These are phyloP conservation scores for Hapalemur alaotrensis DNA, from an alignment of 2,797 vertebrate species.

Conservation along the genomic window DNA sequence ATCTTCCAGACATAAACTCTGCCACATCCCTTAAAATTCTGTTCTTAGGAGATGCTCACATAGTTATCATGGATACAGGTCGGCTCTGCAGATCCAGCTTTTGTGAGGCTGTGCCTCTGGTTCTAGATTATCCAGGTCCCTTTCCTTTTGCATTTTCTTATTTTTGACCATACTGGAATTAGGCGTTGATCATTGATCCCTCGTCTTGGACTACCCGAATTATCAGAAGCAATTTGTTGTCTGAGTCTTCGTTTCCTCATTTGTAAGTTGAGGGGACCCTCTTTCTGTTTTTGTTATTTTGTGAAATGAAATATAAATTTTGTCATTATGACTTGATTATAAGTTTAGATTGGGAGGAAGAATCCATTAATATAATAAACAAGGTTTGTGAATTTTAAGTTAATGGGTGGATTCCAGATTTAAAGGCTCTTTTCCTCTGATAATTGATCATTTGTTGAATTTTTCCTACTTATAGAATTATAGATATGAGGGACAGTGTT, in stretches of 20 bases:
- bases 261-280: neutral
- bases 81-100: neutral
- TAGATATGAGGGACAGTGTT: neutral
- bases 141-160: neutral
- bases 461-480: neutral
- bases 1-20: neutral
- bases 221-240: neutral
- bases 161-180: neutral
- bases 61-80: neutral
- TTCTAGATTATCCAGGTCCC: neutral
- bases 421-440: neutral
- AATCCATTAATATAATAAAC: conserved; percentile 11
- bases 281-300: neutral
- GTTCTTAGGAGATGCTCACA: neutral
- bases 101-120: neutral
- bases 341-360: neutral
- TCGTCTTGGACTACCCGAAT: neutral
- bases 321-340: neutral
- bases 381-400: neutral
- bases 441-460: neutral
- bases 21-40: neutral
- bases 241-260: neutral
- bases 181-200: neutral
- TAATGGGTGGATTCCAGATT: neutral
- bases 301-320: neutral